These are phyloP conservation scores for Gallirallus australis DNA, from an alignment of 2,797 vertebrate genomes.

Conservation along the genomic window DNA sequence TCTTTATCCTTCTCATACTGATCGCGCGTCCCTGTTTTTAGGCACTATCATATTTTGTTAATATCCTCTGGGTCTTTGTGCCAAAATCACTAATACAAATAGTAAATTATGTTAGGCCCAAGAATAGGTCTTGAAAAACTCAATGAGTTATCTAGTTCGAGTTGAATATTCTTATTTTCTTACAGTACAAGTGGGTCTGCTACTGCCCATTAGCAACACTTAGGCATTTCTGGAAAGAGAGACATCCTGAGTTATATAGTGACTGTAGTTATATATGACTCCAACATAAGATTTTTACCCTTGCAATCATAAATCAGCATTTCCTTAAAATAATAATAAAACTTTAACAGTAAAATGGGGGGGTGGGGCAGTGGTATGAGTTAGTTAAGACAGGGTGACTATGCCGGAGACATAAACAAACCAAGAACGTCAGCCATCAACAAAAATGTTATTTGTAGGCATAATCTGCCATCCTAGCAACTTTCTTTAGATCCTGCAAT, in stretches of 20 bases:
- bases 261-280: background rate
- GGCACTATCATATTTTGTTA: background rate
- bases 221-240: background rate
- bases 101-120: background rate
- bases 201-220: background rate
- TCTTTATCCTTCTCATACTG: background rate
- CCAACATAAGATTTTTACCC: background rate
- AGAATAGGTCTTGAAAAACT: background rate
- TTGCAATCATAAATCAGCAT: background rate
- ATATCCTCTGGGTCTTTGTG: background rate
- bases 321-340: background rate
- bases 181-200: background rate
- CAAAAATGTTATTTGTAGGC: background rate
- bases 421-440: background rate
- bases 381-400: background rate
- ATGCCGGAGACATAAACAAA: background rate
- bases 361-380: background rate
- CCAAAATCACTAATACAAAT: background rate
- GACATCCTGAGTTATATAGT: background rate
- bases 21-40: background rate
- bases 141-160: background rate
- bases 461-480: background rate
- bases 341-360: background rate
- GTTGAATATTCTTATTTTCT: background rate
- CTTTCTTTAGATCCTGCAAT: background rate